phyloP scores from a whole-genome alignment of 2,113 vertebrate genomes.

The Lucifuga dentata region DNA sequence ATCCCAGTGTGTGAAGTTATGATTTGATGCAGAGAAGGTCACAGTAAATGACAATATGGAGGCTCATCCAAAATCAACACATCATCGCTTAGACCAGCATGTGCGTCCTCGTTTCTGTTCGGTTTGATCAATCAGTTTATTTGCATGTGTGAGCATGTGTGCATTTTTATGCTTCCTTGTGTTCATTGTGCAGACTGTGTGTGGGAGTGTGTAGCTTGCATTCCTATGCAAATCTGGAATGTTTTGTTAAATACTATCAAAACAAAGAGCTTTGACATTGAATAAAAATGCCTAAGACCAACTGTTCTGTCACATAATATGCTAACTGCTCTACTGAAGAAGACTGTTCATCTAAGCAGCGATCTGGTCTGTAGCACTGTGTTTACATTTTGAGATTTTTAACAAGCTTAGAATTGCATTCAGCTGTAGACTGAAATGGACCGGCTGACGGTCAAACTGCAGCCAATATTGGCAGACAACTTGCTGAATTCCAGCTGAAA shows the following conservation, averaged over 20 bases:
- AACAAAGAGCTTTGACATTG: conserved; percentile 12
- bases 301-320: no score
- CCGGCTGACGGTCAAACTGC: no score
- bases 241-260: no score
- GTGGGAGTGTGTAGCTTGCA: background rate
- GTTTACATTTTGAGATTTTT: no score
- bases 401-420: no score
- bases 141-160: conserved; percentile 21
- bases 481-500: no score
- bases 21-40: conserved; percentile 44
- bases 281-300: conserved; percentile 14
- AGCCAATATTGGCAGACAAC: no score
- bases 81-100: conserved; percentile 54
- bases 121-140: conserved; percentile 41
- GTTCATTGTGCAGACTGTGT: background rate
- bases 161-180: conserved; percentile 15
- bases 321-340: no score
- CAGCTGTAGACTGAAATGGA: no score
- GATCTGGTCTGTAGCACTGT: no score
- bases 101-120: conserved; percentile 49
- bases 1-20: conserved; percentile 27
- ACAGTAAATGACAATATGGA: conserved; percentile 51
- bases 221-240: background rate
- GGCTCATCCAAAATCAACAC: conserved; percentile 46
- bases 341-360: no score